Conservation (phyloP, 2,113 vertebrate species). For the Sprattus sprattus region DNA sequence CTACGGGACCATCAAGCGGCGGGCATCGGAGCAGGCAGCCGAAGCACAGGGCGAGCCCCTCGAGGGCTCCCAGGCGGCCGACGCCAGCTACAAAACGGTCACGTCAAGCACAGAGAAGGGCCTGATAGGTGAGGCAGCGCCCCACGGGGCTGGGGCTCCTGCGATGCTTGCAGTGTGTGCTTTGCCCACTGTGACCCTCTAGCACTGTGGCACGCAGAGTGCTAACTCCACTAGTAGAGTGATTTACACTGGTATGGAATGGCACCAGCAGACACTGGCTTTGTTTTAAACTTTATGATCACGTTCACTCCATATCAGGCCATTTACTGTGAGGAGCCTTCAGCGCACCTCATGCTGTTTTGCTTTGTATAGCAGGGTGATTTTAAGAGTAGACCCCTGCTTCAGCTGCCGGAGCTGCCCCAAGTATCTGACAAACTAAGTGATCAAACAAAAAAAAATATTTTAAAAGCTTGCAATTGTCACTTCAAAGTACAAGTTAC, state of each 20-base stretch:
- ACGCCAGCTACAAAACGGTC: conserved; percentile 88
- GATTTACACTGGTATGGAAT: conserved; percentile 38
- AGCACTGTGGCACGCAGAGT: not conserved
- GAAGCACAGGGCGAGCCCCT: conserved; percentile 65
- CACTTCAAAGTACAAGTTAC: not conserved
- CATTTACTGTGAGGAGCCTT: not conserved
- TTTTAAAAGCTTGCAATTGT: not conserved
- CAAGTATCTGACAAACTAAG: no score
- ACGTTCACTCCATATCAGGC: not conserved
- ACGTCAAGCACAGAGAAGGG: conserved; percentile 96
- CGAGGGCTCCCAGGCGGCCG: conserved; percentile 70
- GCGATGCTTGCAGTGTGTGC: conserved; percentile 34
- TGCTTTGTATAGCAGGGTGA: not conserved
- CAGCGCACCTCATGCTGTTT: not conserved
- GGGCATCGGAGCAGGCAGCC: conserved; percentile 67
- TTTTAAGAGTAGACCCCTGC: no score
- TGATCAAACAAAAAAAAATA: no score
- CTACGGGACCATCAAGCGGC: conserved; percentile 85
- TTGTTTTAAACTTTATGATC: not conserved
- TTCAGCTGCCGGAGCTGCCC: not conserved
- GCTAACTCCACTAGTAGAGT: not conserved
- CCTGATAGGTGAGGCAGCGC: conserved; percentile 85
- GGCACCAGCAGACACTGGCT: conserved; percentile 44
- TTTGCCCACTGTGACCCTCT: not conserved
- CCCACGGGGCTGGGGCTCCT: not conserved